phyloP scores from a whole-genome alignment of 2,888 invertebrate species.

The Isoperla grammatica region DNA sequence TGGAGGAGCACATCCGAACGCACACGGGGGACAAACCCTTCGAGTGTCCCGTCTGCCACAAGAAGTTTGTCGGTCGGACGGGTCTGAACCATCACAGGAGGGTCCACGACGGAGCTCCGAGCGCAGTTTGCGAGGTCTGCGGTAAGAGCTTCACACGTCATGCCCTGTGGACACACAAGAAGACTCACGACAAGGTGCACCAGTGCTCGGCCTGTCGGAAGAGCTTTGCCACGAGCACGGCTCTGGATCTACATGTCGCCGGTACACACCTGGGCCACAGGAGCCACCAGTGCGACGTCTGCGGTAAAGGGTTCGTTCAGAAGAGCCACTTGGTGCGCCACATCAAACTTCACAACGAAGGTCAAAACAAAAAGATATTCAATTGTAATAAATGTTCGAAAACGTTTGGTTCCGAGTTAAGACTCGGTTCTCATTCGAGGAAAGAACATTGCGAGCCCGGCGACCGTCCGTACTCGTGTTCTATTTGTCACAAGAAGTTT shows the following conservation, averaged over 20 bases:
- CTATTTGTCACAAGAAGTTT: conserved; percentile 29
- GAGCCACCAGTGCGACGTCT: conserved; percentile 26
- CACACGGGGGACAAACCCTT: conserved; percentile 35
- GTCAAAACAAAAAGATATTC: conserved; percentile 11
- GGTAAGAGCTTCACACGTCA: conserved; percentile 34
- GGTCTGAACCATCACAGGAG: conserved; percentile 30
- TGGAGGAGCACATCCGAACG: conserved; percentile 32
- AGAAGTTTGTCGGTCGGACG: conserved; percentile 28
- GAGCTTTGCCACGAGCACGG: conserved; percentile 22
- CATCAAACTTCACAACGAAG: conserved; percentile 21
- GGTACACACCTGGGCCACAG: conserved; percentile 24
- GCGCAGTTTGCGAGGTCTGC: conserved; percentile 34
- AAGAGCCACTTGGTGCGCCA: conserved; percentile 29
- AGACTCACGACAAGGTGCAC: conserved; percentile 29
- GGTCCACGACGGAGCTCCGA: conserved; percentile 24
- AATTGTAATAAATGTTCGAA: conserved; percentile 22
- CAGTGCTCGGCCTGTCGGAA: conserved; percentile 24
- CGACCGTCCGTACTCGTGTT: conserved; percentile 23
- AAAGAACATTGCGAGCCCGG: conserved; percentile 19
- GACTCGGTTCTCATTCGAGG: conserved; percentile 21
- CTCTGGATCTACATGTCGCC: conserved; percentile 22
- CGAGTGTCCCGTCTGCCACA: conserved; percentile 26
- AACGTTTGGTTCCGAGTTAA: conserved; percentile 21
- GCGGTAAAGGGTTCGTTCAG: conserved; percentile 27
- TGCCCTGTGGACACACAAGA: conserved; percentile 32